phyloP scores from a whole-genome alignment of 2,113 vertebrate species.

The Penelope pileata region DNA sequence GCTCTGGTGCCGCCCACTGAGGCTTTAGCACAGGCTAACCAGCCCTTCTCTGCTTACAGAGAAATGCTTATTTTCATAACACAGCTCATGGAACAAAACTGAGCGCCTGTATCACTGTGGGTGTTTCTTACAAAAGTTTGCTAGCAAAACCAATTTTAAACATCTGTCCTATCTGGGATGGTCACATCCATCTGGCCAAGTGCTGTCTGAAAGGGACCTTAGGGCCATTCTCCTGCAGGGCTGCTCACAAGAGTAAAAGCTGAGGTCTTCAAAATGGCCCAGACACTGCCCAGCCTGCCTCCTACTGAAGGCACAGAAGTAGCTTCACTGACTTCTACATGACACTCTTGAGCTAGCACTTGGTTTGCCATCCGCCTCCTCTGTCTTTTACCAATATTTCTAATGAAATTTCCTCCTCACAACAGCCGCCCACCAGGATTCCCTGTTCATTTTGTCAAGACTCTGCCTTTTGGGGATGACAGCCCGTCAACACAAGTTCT shows the following conservation, averaged over 20 bases:
- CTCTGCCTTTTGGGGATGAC: neutral
- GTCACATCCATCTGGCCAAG: neutral
- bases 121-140: neutral
- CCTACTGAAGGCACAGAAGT: neutral
- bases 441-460: neutral
- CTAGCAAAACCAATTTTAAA: neutral
- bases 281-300: neutral
- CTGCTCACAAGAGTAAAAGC: neutral
- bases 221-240: neutral
- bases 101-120: neutral
- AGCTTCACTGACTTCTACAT: neutral
- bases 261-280: neutral
- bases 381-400: neutral
- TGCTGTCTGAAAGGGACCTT: neutral
- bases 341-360: neutral
- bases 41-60: neutral
- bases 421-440: neutral
- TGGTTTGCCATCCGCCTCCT: neutral
- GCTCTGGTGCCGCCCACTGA: neutral
- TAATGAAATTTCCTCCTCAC: neutral
- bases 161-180: neutral
- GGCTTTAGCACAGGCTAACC: neutral
- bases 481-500: neutral
- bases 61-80: neutral
- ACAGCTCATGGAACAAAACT: neutral